Evolutionary conservation across 1,140 invertebrate genomes (phyloP).

Genomic region (Diploscapter pachys): DNA sequence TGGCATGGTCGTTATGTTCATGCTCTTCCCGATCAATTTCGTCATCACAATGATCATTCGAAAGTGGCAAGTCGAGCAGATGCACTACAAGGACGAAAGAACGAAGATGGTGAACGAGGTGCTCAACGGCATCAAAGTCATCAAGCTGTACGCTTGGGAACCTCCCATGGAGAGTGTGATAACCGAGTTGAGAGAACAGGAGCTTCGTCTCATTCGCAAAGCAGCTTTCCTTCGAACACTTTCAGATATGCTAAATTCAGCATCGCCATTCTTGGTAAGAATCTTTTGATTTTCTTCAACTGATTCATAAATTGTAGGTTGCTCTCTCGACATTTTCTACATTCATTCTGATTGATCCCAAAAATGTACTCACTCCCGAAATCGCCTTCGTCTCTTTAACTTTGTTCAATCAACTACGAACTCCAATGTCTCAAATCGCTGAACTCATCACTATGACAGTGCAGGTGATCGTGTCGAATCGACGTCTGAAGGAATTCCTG

Average conservation of each 20-base stretch:
- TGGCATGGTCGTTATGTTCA: slow-evolving; percentile 53
- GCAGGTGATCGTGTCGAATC: slow-evolving; percentile 35
- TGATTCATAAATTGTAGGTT: neutral
- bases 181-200: neutral
- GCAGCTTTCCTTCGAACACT: neutral
- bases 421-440: neutral
- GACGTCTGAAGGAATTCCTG: slow-evolving; percentile 50
- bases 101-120: neutral
- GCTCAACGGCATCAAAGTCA: slow-evolving; percentile 1
- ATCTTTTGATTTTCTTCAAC: slow-evolving; percentile 13
- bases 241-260: neutral
- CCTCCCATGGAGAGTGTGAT: neutral
- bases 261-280: slow-evolving; percentile 6
- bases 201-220: slow-evolving; percentile 8
- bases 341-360: slow-evolving; percentile 1
- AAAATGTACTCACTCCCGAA: slow-evolving; percentile 3
- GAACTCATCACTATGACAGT: neutral
- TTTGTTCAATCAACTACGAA: slow-evolving; percentile 13
- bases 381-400: slow-evolving; percentile 13
- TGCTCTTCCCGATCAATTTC: slow-evolving; percentile 61
- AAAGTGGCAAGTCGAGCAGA: slow-evolving; percentile 25
- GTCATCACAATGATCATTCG: slow-evolving; percentile 57
- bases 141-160: slow-evolving; percentile 8
- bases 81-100: neutral
- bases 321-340: neutral